Evolutionary conservation across 2,888 invertebrate genomes (phyloP).

Genomic region (Rotaria sp.): DNA sequence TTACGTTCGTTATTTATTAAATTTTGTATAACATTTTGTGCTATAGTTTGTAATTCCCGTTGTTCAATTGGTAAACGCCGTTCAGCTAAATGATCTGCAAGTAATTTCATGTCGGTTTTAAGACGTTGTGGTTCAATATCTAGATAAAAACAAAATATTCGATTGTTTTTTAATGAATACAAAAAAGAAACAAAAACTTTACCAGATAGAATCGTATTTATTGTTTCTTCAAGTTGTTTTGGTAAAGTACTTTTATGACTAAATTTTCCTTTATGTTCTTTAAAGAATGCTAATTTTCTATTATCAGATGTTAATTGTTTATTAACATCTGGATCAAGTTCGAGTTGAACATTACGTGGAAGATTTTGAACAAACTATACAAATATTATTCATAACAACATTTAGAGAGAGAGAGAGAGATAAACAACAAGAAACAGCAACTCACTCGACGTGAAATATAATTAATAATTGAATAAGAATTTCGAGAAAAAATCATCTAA

Average conservation of each 20-base stretch:
- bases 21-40: conserved; percentile 26
- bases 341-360: conserved; percentile 19
- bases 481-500: background rate
- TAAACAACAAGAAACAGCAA: background rate
- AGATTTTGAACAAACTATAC: conserved; percentile 21
- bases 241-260: conserved; percentile 30
- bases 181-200: background rate
- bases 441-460: background rate
- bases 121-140: conserved; percentile 30
- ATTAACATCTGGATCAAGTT: conserved; percentile 29
- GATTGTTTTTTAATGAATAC: background rate
- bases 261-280: conserved; percentile 38
- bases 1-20: background rate
- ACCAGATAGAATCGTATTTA: conserved; percentile 33
- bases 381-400: background rate
- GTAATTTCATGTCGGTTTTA: background rate
- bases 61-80: conserved; percentile 31
- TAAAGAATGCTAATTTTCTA: conserved; percentile 18
- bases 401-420: no score
- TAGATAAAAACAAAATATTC: background rate
- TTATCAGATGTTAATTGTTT: background rate
- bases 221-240: conserved; percentile 33
- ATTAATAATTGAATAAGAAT: background rate
- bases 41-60: conserved; percentile 31
- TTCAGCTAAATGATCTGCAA: conserved; percentile 25